Conservation (phyloP, 2,113 vertebrate genomes). For the Poeciliopsis prolifica region DNA sequence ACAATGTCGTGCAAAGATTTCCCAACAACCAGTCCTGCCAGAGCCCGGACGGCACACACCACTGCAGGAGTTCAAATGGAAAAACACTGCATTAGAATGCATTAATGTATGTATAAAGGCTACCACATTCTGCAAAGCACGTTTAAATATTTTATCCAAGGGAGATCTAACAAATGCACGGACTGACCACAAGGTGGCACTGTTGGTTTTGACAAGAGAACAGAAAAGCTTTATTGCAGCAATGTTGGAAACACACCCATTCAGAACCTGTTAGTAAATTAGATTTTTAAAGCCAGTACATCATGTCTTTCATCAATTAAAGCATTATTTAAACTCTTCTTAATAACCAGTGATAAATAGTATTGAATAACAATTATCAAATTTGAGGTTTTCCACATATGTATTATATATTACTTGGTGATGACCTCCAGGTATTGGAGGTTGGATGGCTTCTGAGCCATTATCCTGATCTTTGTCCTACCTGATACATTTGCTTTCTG, state of each 20-base stretch:
- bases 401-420: too few relatives aligned
- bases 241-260: neutral
- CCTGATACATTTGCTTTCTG: too few relatives aligned
- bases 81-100: neutral
- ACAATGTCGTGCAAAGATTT: conserved; percentile 81
- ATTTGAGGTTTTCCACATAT: too few relatives aligned
- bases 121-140: too few relatives aligned
- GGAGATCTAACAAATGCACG: neutral
- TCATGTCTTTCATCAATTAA: neutral
- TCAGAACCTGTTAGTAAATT: neutral
- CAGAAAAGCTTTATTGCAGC: neutral
- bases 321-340: too few relatives aligned
- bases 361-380: too few relatives aligned
- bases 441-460: too few relatives aligned
- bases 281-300: neutral
- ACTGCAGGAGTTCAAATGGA: conserved; percentile 63
- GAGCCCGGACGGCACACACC: conserved; percentile 76
- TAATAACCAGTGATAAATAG: too few relatives aligned
- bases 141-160: too few relatives aligned
- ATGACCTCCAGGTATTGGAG: too few relatives aligned
- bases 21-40: conserved; percentile 75
- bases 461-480: too few relatives aligned
- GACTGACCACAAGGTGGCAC: conserved; percentile 43
- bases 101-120: neutral
- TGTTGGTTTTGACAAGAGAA: neutral